phyloP scores from a whole-genome alignment of 2,113 vertebrate genomes.

The Gadus chalcogrammus region DNA sequence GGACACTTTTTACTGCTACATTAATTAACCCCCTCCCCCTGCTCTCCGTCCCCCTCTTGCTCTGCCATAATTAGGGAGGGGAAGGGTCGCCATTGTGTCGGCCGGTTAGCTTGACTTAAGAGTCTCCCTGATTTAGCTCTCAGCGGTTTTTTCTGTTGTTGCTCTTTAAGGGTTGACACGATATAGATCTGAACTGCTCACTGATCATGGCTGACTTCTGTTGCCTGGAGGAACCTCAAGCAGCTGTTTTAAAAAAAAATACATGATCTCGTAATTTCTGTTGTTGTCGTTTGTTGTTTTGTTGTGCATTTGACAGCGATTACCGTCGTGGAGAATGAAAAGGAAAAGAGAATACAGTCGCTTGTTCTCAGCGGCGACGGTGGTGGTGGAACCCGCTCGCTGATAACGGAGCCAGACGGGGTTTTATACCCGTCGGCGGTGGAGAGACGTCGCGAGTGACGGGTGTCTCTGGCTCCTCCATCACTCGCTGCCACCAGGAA shows the following conservation, averaged over 20 bases:
- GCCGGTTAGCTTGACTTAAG: slow-evolving; percentile 36
- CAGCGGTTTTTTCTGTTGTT: slow-evolving; percentile 9
- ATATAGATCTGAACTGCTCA: slow-evolving; percentile 33
- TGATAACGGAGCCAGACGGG: too few species aligned
- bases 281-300: slow-evolving; percentile 4
- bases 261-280: too few species aligned
- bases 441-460: slow-evolving; percentile 27
- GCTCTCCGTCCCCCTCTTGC: slow-evolving; percentile 44
- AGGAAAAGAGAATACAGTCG: slow-evolving; percentile 37
- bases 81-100: slow-evolving; percentile 14
- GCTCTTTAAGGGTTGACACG: slow-evolving; percentile 35
- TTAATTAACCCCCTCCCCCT: slow-evolving; percentile 79
- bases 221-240: neutral
- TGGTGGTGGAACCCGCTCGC: too few species aligned
- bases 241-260: too few species aligned
- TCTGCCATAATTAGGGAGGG: slow-evolving; percentile 39
- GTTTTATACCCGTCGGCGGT: too few species aligned
- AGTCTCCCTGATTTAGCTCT: too few species aligned
- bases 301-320: slow-evolving; percentile 6
- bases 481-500: slow-evolving; percentile 39
- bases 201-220: slow-evolving; percentile 43
- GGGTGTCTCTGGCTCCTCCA: slow-evolving; percentile 56
- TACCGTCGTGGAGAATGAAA: neutral
- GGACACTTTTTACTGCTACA: slow-evolving; percentile 81
- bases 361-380: slow-evolving; percentile 24